phyloP scores from a whole-genome alignment of 2,888 invertebrate species.

The Eupithecia subumbrata region DNA sequence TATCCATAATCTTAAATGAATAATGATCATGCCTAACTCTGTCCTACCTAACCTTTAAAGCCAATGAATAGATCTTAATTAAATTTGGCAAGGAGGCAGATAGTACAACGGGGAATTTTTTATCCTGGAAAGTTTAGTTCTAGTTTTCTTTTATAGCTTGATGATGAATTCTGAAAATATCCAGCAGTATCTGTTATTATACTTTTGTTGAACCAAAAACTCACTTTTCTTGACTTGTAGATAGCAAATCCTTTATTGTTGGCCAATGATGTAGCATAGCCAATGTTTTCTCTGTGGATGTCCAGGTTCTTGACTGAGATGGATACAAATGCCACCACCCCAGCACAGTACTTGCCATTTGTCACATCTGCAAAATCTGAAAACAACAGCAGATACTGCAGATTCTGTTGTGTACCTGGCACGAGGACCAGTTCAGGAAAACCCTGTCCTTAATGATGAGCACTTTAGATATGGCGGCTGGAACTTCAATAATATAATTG shows the following conservation, averaged over 20 bases:
- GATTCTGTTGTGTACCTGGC: too few species aligned
- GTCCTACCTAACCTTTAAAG: too few species aligned
- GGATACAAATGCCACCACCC: conserved; percentile 76
- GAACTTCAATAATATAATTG: too few species aligned
- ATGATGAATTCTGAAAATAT: background rate
- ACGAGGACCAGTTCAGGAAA: too few species aligned
- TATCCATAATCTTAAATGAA: too few species aligned
- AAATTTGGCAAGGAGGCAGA: too few species aligned
- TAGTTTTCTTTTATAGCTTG: background rate
- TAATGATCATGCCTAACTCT: too few species aligned
- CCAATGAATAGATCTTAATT: too few species aligned
- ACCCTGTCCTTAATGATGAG: too few species aligned
- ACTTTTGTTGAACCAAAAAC: background rate
- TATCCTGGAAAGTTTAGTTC: background rate
- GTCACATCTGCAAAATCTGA: conserved; percentile 75
- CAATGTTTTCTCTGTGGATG: conserved; percentile 78
- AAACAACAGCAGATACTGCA: conserved; percentile 45
- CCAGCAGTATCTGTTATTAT: background rate
- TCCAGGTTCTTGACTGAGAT: conserved; percentile 72
- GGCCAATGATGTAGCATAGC: conserved; percentile 73
- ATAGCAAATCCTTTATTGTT: conserved; percentile 74
- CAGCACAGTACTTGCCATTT: conserved; percentile 73
- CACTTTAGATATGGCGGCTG: too few species aligned
- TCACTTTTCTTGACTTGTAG: conserved; percentile 76
- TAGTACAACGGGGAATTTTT: background rate